A percentile compares a stretch with the other conserved stretches of the same genome.
phyloP scores from a whole-genome alignment of 2,888 invertebrate genomes.

The Troglohyphantes excavatus region DNA sequence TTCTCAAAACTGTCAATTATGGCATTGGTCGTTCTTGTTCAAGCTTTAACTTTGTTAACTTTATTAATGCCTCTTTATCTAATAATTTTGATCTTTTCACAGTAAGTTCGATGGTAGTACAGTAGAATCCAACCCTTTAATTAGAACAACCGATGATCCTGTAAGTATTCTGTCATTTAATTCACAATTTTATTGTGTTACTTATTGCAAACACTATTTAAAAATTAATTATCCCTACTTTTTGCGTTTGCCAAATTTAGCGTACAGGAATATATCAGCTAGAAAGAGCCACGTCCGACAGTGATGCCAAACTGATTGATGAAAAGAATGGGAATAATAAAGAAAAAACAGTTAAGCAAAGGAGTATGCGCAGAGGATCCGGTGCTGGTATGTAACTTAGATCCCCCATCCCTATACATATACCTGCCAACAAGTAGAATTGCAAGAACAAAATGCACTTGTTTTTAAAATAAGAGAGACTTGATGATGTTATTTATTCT shows the following conservation, averaged over 20 bases:
- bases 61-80: too few species aligned
- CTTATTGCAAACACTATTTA: background rate
- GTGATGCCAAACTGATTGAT: constrained; percentile 18
- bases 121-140: constrained; percentile 29
- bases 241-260: background rate
- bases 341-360: constrained; percentile 51
- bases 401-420: too few species aligned
- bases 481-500: too few species aligned
- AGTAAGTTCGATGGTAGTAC: constrained; percentile 4
- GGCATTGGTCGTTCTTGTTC: too few species aligned
- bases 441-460: too few species aligned
- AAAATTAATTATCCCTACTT: background rate
- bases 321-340: constrained; percentile 52
- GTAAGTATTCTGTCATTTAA: constrained; percentile 8
- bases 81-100: background rate
- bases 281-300: constrained; percentile 40
- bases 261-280: background rate
- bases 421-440: too few species aligned
- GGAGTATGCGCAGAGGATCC: constrained; percentile 71
- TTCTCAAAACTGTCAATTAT: too few species aligned
- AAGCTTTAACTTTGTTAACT: too few species aligned
- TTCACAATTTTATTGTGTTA: too few species aligned
- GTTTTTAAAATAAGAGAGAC: too few species aligned
- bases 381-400: constrained; percentile 61
- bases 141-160: background rate